Conservation (phyloP, 2,113 vertebrate species). For the Laticauda colubrina region DNA sequence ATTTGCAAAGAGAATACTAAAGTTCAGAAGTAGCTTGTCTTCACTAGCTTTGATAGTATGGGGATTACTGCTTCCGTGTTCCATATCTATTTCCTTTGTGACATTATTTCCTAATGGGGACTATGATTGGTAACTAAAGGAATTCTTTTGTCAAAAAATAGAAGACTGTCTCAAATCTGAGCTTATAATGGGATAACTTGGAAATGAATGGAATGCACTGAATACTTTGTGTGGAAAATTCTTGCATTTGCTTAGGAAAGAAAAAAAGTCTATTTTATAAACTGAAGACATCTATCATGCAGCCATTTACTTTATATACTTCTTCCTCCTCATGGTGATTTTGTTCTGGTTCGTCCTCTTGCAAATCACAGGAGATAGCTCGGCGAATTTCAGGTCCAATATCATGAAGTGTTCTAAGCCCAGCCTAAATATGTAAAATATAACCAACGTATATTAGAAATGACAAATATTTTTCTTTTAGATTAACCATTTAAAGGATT, state of each 20-base stretch:
- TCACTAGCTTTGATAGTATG: not conserved
- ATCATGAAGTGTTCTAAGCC: constrained; percentile 98
- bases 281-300: constrained; percentile 1
- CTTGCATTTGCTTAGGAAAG: not conserved
- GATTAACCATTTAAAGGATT: constrained; percentile 26
- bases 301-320: constrained; percentile 93
- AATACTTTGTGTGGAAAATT: not conserved
- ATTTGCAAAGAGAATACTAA: not conserved
- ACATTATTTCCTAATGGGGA: not conserved
- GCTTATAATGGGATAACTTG: not conserved
- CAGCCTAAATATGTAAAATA: constrained; percentile 93
- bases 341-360: constrained; percentile 97
- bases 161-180: not conserved
- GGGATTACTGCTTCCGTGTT: not conserved
- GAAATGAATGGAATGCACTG: not conserved
- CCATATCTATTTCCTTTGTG: not conserved
- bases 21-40: not conserved
- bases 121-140: not conserved
- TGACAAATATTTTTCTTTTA: not conserved
- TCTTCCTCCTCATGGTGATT: constrained; percentile 94
- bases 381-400: constrained; percentile 99
- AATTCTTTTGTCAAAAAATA: not conserved
- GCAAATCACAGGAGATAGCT: constrained; percentile 99
- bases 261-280: not conserved
- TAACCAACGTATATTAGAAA: constrained; percentile 73